Conservation (phyloP, 2,888 invertebrate genomes). For the Philonicus albiceps region DNA sequence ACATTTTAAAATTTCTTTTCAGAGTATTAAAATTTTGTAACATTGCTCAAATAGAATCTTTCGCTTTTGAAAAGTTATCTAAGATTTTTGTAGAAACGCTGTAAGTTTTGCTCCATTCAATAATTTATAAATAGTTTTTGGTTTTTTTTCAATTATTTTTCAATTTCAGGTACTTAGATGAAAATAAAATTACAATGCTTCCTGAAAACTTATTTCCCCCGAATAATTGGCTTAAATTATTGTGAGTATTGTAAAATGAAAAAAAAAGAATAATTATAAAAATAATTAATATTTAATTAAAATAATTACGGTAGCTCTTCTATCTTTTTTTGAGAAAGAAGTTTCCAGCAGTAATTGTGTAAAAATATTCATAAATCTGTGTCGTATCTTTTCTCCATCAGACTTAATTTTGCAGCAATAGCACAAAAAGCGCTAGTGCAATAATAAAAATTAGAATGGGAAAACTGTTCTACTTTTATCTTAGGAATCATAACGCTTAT, state of each 20-base stretch:
- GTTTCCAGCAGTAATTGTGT: background rate
- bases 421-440: background rate
- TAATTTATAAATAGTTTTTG: background rate
- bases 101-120: conserved; percentile 51
- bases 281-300: background rate
- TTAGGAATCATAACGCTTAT: background rate
- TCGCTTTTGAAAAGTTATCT: conserved; percentile 59
- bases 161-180: conserved; percentile 63
- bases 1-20: conserved; percentile 43
- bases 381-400: background rate
- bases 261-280: background rate
- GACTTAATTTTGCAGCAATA: background rate
- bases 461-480: background rate
- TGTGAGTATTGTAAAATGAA: conserved; percentile 62
- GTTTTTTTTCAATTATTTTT: conserved; percentile 41
- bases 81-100: conserved; percentile 57
- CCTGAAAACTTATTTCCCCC: conserved; percentile 61
- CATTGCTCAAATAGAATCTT: conserved; percentile 58
- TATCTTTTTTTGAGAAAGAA: background rate
- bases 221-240: conserved; percentile 58
- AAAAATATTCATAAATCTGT: background rate
- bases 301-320: background rate
- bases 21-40: conserved; percentile 64
- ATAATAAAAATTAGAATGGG: background rate
- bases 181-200: conserved; percentile 61